Percentiles rank a stretch among this genome's conserved stretches.
phyloP scores from a whole-genome alignment of 2,797 vertebrate genomes.

The Onychomys arenicola region DNA sequence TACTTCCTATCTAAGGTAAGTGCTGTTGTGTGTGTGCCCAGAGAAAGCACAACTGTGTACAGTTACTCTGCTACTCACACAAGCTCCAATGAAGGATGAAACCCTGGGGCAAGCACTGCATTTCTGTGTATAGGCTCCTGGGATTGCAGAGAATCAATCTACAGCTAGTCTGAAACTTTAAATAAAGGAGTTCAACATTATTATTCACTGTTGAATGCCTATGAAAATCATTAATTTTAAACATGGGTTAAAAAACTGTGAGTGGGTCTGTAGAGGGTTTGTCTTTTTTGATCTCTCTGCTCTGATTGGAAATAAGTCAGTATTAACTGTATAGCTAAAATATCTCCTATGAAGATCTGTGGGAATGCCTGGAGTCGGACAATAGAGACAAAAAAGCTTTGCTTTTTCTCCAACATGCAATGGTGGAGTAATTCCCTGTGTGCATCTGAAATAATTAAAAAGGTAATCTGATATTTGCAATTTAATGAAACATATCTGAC shows the following conservation, averaged over 20 bases:
- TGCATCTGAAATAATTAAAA: slow-evolving; percentile 74
- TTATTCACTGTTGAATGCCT: slow-evolving; percentile 67
- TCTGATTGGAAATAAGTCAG: slow-evolving; percentile 67
- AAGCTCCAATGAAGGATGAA: not conserved
- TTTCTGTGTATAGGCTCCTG: not conserved
- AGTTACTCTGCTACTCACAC: not conserved
- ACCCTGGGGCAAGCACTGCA: not conserved
- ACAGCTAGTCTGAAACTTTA: slow-evolving; percentile 64
- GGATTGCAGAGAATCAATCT: slow-evolving; percentile 22
- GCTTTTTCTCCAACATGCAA: not conserved
- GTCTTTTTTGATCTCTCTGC: slow-evolving; percentile 51
- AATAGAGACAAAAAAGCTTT: slow-evolving; percentile 49
- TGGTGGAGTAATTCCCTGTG: slow-evolving; percentile 57
- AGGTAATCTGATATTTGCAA: slow-evolving; percentile 71
- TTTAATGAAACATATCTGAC: slow-evolving; percentile 72
- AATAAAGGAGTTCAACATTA: slow-evolving; percentile 61
- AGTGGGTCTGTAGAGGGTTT: slow-evolving; percentile 62
- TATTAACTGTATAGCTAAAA: slow-evolving; percentile 29
- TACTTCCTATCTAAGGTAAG: not conserved
- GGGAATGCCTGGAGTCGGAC: not conserved
- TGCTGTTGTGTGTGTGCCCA: not conserved
- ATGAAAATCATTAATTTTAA: slow-evolving; percentile 76
- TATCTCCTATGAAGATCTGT: not conserved
- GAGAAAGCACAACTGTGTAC: not conserved
- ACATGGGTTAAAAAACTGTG: slow-evolving; percentile 52